These are phyloP conservation scores for Phocoena phocoena DNA, from an alignment of 2,113 vertebrate genomes.

Conservation along the genomic window DNA sequence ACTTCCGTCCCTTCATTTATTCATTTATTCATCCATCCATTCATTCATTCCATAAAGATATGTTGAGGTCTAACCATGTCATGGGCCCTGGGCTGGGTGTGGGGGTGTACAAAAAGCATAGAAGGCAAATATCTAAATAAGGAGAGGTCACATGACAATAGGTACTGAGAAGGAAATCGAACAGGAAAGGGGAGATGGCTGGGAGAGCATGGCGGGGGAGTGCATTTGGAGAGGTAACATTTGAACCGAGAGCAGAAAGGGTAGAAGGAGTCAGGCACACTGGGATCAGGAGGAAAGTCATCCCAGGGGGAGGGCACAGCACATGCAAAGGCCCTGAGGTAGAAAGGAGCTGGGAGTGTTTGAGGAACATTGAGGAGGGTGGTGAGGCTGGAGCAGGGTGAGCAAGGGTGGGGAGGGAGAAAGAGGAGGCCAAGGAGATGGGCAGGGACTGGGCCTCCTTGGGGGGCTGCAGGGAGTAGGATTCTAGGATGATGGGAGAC, in stretches of 20 bases:
- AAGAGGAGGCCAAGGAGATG: neutral
- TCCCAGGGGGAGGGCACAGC: neutral
- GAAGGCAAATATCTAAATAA: neutral
- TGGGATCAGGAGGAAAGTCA: neutral
- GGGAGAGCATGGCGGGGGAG: too few species aligned
- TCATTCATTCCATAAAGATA: neutral
- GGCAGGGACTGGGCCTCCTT: neutral
- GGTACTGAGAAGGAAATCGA: neutral
- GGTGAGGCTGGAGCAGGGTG: neutral
- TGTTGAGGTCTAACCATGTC: neutral
- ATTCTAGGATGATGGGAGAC: neutral
- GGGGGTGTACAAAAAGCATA: neutral
- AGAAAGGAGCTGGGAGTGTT: neutral
- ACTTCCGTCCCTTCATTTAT: neutral
- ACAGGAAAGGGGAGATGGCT: neutral
- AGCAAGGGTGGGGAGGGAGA: accelerated
- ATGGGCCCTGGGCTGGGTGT: neutral
- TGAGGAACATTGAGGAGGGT: neutral
- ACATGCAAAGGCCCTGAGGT: neutral
- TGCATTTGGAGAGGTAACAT: neutral
- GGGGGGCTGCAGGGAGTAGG: neutral
- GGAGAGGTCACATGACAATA: neutral
- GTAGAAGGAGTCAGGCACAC: neutral
- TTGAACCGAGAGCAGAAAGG: neutral
- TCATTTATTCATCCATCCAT: neutral